Percentiles rank a stretch among this genome's conserved stretches.
Evolutionary conservation across 2,797 vertebrate species (phyloP).

Genomic region (Parambassis ranga): DNA sequence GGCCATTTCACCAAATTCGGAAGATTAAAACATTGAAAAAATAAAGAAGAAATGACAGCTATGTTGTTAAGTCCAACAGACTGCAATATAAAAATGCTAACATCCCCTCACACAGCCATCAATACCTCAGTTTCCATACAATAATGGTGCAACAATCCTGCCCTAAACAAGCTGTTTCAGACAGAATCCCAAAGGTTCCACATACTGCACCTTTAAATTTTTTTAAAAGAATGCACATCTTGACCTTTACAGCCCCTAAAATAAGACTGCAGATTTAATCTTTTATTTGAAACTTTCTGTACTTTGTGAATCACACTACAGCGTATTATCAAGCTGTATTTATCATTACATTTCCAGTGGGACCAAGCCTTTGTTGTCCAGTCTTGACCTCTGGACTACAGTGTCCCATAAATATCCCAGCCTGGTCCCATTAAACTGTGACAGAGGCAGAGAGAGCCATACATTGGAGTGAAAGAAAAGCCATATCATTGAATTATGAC

Average conservation of each 20-base stretch:
- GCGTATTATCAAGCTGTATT: background rate
- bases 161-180: no score
- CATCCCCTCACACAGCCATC: no score
- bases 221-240: no score
- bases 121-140: no score
- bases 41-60: no score
- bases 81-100: no score
- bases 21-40: no score
- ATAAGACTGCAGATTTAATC: background rate
- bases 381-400: slow-evolving; percentile 28
- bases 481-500: slow-evolving; percentile 33
- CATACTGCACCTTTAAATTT: no score
- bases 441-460: slow-evolving; percentile 7
- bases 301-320: background rate
- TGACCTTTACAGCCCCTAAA: background rate
- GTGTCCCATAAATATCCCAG: slow-evolving; percentile 30
- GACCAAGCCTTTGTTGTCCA: slow-evolving; percentile 27
- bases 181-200: no score
- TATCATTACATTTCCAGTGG: slow-evolving; percentile 21
- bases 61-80: no score
- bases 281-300: background rate
- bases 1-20: background rate
- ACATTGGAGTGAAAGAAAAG: slow-evolving; percentile 22
- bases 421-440: slow-evolving; percentile 20
- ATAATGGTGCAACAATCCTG: no score